Percentiles rank a stretch among this genome's conserved stretches.
These are phyloP conservation scores for Sceliomorpha sp. DNA, from an alignment of 2,888 invertebrate genomes.

Conservation along the genomic window DNA sequence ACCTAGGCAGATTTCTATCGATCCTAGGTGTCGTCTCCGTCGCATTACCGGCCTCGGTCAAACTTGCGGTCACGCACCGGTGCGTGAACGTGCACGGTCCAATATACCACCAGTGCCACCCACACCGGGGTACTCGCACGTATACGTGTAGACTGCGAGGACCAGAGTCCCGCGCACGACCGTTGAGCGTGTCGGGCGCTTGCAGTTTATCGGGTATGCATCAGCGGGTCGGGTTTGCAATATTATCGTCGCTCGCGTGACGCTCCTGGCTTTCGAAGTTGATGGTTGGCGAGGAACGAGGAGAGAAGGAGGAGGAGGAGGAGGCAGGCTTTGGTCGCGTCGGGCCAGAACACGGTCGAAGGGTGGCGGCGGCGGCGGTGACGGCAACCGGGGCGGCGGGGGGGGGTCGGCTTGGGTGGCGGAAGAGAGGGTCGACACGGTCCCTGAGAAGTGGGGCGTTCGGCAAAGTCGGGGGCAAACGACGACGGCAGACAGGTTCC, in stretches of 20 bases:
- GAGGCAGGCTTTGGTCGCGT: conserved; percentile 36
- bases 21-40: no score
- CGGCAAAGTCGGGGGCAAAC: conserved; percentile 45
- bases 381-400: no score
- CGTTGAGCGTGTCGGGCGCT: conserved; percentile 14
- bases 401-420: no score
- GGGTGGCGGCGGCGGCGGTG: conserved; percentile 55
- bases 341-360: no score
- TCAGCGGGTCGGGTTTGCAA: conserved; percentile 63
- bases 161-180: conserved; percentile 36
- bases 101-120: no score
- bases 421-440: conserved; percentile 32
- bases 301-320: no score
- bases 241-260: conserved; percentile 68
- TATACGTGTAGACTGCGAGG: no score
- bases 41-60: no score
- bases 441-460: conserved; percentile 20
- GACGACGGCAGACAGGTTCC: conserved; percentile 36
- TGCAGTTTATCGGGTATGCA: conserved; percentile 66
- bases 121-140: no score
- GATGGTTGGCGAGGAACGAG: conserved; percentile 33
- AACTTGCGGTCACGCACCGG: no score
- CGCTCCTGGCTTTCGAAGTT: conserved; percentile 64
- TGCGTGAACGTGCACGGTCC: no score
- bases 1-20: no score